Conservation (phyloP, 2,113 vertebrate genomes). For the Xerus inauris region DNA sequence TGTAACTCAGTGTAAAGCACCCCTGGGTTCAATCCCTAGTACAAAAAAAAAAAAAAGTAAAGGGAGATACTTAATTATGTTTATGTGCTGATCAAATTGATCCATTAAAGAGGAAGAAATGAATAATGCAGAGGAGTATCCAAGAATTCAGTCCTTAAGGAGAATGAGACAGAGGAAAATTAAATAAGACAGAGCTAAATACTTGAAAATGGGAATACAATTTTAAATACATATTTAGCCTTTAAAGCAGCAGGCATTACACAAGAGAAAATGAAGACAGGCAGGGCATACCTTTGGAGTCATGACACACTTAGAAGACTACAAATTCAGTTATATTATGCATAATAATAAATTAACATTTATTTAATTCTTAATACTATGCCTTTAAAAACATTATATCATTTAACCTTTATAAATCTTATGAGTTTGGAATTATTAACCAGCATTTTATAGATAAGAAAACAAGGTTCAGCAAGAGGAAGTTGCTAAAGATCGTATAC, state of each 20-base stretch:
- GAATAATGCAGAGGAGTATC: background rate
- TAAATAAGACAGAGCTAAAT: background rate
- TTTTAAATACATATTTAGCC: constrained; percentile 4
- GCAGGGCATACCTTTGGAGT: background rate
- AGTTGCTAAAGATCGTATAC: background rate
- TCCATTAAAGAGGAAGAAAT: constrained; percentile 44
- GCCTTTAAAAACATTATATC: too few relatives aligned
- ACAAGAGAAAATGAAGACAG: background rate
- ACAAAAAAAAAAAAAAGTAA: background rate
- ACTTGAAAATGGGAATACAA: background rate
- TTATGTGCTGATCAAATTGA: constrained; percentile 15
- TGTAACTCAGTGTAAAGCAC: too few relatives aligned
- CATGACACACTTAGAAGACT: background rate
- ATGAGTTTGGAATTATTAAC: background rate
- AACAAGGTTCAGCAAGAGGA: background rate
- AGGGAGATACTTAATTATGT: background rate
- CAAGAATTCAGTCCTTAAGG: constrained; percentile 7
- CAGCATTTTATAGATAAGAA: constrained; percentile 15
- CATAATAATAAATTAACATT: constrained; percentile 17
- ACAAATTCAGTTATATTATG: constrained; percentile 9
- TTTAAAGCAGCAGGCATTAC: background rate
- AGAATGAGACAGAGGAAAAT: background rate
- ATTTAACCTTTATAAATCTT: constrained; percentile 54
- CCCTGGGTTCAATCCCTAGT: too few relatives aligned
- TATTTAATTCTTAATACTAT: constrained; percentile 11